Conservation (phyloP, 2,113 vertebrate species). For the Sceloporus undulatus region DNA sequence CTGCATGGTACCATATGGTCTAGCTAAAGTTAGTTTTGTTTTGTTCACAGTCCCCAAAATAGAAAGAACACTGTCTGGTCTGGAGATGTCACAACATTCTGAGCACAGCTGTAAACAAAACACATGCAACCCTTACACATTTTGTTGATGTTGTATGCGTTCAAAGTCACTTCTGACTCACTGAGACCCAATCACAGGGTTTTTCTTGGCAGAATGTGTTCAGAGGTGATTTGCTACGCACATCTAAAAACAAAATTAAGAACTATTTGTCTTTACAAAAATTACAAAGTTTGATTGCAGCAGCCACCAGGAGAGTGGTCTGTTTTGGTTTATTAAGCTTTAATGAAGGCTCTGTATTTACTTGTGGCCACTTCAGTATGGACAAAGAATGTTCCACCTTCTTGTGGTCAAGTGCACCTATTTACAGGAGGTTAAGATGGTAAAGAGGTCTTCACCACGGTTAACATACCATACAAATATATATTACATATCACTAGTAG, state of each 20-base stretch:
- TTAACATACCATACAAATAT: neutral
- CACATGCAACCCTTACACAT: neutral
- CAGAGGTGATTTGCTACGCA: neutral
- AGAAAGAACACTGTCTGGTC: constrained; percentile 45
- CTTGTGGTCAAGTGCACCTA: neutral
- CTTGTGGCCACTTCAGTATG: neutral
- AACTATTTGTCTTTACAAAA: constrained; percentile 13
- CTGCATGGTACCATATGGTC: neutral
- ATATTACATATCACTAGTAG: neutral
- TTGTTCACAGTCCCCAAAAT: constrained; percentile 46
- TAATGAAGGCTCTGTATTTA: neutral
- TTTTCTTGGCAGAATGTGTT: too few relatives aligned
- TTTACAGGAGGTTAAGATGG: neutral
- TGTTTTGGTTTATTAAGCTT: neutral
- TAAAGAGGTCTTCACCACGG: neutral
- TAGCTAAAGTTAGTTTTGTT: constrained; percentile 43
- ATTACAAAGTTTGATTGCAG: neutral
- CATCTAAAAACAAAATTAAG: neutral
- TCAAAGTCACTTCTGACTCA: too few relatives aligned
- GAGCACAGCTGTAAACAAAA: constrained; percentile 18
- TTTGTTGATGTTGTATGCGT: neutral
- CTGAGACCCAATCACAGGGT: too few relatives aligned
- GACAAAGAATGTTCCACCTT: too few relatives aligned
- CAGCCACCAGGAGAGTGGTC: neutral
- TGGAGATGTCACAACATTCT: constrained; percentile 45